Base-by-base conservation (phyloP, 2,113 vertebrate genomes). In the Lasiurus borealis region DNA sequence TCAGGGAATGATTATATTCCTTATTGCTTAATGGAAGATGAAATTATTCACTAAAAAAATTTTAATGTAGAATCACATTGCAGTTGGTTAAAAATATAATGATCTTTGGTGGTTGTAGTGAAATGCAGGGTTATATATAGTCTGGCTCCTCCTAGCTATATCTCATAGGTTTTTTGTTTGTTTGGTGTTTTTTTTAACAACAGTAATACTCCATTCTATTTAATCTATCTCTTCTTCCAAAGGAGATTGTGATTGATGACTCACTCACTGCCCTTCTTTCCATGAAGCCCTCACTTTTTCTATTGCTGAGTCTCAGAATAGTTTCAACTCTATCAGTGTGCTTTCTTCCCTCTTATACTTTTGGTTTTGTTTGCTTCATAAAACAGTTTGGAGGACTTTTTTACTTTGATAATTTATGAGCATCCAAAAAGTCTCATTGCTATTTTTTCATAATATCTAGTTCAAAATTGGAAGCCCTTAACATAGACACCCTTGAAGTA, bases 1-100 rank as follows among this genome's bases (percentile, higher is more conserved):
- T 97, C n/a, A 90, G n/a, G 90, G 12, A 64, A 14, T 83, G 14
- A 36, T 69, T 6, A 36, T 54, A 78, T 91, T 95, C 93, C 64
- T 89, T 76, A 31, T 77, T 95, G 68, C 13, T 68, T 93, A 52
- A 66, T 64, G 13, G 66, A 85, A 91, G 18, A 34, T 94, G 25
- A 77, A 91, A 88, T 91, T 88, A 57, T 59, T 78, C 3, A 81
- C 29, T 48, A 46, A 46, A 93, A 68, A 78, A 93, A 48, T 69
- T 88, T 27, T 40, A 4, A 64, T 44, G n/a, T 87, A 85, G 72
- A 92, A 48, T 91, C 36, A 82, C 64, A 50, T 8, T 95, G 54
- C 19, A 78, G 1, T 86, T 77, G 40, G 21, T 54, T 89, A 86
- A 84, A 83, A 48, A 64, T 89, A n/a, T 86, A 92, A 52, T 85